These are phyloP conservation scores for Lagopus leucura DNA, from an alignment of 2,113 vertebrate genomes.

Conservation along the genomic window DNA sequence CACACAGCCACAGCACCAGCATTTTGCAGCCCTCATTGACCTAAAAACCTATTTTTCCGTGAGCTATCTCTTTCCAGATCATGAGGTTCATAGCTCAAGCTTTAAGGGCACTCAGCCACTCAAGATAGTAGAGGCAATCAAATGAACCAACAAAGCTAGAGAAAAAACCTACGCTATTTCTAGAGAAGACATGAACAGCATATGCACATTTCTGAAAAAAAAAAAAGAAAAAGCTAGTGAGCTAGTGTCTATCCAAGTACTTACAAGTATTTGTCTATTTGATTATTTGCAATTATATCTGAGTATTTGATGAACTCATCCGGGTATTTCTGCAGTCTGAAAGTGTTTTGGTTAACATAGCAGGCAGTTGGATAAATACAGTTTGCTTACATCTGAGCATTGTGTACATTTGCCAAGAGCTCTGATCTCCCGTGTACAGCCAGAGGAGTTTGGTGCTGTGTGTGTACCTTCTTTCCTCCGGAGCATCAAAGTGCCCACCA, in stretches of 20 bases:
- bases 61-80: accelerated
- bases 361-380: not conserved
- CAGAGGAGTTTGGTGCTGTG: not conserved
- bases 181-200: not conserved
- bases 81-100: not conserved
- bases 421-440: not conserved
- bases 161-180: not conserved
- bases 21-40: not conserved
- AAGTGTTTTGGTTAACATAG: not conserved
- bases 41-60: not conserved
- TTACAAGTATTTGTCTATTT: not conserved
- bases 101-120: not conserved
- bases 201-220: not conserved
- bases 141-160: not conserved
- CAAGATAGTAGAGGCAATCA: not conserved
- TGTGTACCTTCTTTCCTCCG: not conserved
- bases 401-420: not conserved
- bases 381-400: not conserved
- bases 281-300: not conserved
- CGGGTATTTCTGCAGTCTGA: not conserved
- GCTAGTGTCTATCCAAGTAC: not conserved
- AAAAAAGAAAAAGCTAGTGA: not conserved
- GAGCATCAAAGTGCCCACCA: accelerated
- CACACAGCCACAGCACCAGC: not conserved
- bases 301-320: not conserved